Evolutionary conservation across 2,113 vertebrate genomes (phyloP).

Genomic region (Octodon degus): DNA sequence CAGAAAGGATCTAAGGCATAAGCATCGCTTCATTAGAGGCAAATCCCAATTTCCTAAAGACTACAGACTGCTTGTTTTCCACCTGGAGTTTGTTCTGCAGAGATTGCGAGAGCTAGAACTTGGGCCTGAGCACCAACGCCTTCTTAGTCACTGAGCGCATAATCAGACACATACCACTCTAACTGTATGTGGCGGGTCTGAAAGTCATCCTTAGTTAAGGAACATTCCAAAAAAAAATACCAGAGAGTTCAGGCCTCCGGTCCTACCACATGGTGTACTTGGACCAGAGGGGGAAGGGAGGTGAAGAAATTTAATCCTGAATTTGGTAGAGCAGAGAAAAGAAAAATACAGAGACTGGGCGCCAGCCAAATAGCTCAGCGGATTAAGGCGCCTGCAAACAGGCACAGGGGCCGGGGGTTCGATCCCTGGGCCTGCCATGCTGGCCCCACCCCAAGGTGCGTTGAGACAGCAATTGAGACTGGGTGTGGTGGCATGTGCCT

Average conservation of each 20-base stretch:
- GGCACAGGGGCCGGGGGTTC: no score
- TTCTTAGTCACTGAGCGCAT: background rate
- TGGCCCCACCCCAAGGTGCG: no score
- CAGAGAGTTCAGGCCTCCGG: background rate
- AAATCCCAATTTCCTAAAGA: background rate
- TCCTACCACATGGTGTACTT: background rate
- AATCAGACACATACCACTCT: background rate
- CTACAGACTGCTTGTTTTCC: background rate
- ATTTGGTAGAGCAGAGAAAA: background rate
- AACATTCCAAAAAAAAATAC: background rate
- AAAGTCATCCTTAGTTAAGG: background rate
- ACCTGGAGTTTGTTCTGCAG: background rate
- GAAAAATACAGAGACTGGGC: background rate
- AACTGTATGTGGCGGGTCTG: background rate
- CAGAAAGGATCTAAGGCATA: background rate
- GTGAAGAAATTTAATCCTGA: background rate
- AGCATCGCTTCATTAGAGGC: background rate
- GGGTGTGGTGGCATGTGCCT: no score
- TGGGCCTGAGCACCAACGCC: background rate
- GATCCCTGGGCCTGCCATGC: no score
- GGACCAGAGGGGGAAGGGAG: background rate
- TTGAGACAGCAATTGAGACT: no score
- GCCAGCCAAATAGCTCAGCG: no score
- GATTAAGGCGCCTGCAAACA: no score
- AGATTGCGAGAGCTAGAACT: background rate